Percentiles rank a stretch among this genome's conserved stretches.
Evolutionary conservation across 1,140 invertebrate species (phyloP).

Genomic region (Ceratosolen solmsi): DNA sequence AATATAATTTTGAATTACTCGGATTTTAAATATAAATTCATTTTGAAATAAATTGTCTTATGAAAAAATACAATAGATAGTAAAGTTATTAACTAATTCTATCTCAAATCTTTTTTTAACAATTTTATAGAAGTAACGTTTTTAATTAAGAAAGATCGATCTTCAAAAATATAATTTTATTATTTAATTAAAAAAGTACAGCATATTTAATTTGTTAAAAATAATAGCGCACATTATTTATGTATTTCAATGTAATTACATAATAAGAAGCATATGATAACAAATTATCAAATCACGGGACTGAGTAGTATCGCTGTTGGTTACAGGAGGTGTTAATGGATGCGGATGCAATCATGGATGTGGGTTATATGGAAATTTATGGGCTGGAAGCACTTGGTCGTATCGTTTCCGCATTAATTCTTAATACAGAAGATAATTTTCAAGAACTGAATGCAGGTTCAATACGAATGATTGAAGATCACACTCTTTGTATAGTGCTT

Average conservation of each 20-base stretch:
- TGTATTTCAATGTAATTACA: background rate
- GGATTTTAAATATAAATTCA: too few relatives aligned
- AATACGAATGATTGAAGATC: constrained; percentile 72
- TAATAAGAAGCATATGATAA: background rate
- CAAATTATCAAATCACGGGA: constrained; percentile 58
- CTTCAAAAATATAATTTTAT: too few relatives aligned
- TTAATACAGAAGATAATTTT: constrained; percentile 60
- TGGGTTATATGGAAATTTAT: constrained; percentile 76
- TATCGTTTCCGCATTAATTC: constrained; percentile 68
- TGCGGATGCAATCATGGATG: constrained; percentile 73
- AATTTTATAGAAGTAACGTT: too few relatives aligned
- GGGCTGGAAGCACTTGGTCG: constrained; percentile 75
- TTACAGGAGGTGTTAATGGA: constrained; percentile 74
- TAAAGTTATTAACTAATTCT: too few relatives aligned
- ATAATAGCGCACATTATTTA: background rate
- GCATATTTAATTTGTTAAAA: background rate
- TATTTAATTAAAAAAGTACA: background rate
- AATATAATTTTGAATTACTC: too few relatives aligned
- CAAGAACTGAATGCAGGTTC: constrained; percentile 65
- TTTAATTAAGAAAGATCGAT: background rate
- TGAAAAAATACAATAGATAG: too few relatives aligned
- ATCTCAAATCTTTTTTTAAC: too few relatives aligned
- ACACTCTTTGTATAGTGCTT: constrained; percentile 77
- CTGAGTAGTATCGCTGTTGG: constrained; percentile 74
- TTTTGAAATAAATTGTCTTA: too few relatives aligned